phyloP scores from a whole-genome alignment of 1,140 invertebrate genomes.

The Pseudomyrmex flavicornis region DNA sequence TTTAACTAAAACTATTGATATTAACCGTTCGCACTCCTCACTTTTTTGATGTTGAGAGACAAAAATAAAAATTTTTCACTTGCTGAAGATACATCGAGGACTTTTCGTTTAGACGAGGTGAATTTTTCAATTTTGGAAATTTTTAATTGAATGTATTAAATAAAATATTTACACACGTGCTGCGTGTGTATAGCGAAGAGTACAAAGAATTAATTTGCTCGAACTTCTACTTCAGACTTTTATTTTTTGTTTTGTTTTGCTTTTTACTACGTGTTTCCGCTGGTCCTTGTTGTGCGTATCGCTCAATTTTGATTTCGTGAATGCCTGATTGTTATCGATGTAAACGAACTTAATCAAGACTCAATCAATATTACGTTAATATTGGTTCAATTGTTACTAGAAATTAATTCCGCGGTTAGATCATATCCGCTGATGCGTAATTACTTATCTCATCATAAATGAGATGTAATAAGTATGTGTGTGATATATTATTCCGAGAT shows the following conservation, averaged over 20 bases:
- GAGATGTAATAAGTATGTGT: neutral
- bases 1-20: conserved; percentile 22
- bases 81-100: too few relatives aligned
- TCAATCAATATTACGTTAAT: neutral
- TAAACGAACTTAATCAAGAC: neutral
- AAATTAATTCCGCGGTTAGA: conserved; percentile 21
- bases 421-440: conserved; percentile 4
- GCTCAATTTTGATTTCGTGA: conserved; percentile 52
- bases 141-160: too few relatives aligned
- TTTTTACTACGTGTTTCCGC: conserved; percentile 15
- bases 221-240: conserved; percentile 47
- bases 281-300: conserved; percentile 71
- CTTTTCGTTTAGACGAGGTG: too few relatives aligned
- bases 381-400: conserved; percentile 1
- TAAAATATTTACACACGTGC: conserved; percentile 11
- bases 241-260: conserved; percentile 8
- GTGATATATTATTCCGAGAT: too few relatives aligned
- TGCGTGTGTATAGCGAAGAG: conserved; percentile 6
- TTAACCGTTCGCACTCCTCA: conserved; percentile 6
- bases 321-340: neutral
- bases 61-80: too few relatives aligned
- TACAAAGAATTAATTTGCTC: conserved; percentile 35
- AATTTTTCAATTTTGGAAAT: too few relatives aligned
- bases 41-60: neutral
- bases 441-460: neutral